phyloP scores from a whole-genome alignment of 1,140 invertebrate species.

The Popillia japonica region DNA sequence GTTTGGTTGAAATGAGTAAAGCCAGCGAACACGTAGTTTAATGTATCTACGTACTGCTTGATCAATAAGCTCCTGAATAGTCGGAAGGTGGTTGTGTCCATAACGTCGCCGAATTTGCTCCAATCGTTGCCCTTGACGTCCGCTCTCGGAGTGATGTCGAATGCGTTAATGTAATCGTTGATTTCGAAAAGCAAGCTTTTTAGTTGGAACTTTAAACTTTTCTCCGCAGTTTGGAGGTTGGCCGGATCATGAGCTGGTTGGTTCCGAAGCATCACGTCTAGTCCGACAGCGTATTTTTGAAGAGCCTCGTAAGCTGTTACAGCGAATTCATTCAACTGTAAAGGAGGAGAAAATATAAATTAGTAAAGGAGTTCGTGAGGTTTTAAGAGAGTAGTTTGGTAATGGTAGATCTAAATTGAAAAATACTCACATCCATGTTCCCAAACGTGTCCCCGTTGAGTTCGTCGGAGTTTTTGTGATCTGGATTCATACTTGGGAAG shows the following conservation, averaged over 20 bases:
- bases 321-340: slow-evolving; percentile 66
- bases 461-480: neutral
- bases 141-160: slow-evolving; percentile 60
- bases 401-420: neutral
- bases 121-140: slow-evolving; percentile 65
- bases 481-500: neutral
- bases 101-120: slow-evolving; percentile 59
- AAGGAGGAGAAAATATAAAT: slow-evolving; percentile 47
- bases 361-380: neutral
- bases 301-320: slow-evolving; percentile 68
- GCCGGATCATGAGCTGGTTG: slow-evolving; percentile 60
- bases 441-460: neutral
- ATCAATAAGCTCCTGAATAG: slow-evolving; percentile 73
- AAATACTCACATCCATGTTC: slow-evolving; percentile 12
- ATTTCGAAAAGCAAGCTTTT: slow-evolving; percentile 66
- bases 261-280: slow-evolving; percentile 74
- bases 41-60: slow-evolving; percentile 71
- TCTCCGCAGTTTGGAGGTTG: slow-evolving; percentile 61
- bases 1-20: slow-evolving; percentile 56
- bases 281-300: slow-evolving; percentile 71
- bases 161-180: slow-evolving; percentile 67
- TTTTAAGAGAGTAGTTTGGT: neutral
- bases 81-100: slow-evolving; percentile 61
- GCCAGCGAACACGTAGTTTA: slow-evolving; percentile 68
- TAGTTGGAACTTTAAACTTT: slow-evolving; percentile 67